These are phyloP conservation scores for Nesoenas mayeri DNA, from an alignment of 2,113 vertebrate species.

Conservation along the genomic window DNA sequence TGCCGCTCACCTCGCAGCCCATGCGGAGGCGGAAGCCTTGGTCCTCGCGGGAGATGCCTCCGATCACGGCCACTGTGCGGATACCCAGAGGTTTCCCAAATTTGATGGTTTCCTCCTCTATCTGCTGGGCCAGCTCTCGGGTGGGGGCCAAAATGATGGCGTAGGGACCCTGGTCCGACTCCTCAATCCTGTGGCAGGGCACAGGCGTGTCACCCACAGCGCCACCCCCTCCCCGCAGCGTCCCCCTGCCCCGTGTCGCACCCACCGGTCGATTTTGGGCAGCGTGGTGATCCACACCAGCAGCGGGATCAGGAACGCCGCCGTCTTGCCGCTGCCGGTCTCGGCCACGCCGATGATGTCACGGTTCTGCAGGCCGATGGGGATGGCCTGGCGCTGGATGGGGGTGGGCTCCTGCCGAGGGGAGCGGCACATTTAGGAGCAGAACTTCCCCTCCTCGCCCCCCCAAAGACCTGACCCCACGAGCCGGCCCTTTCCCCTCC, in stretches of 20 bases:
- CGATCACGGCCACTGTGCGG: constrained; percentile 95
- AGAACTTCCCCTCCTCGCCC: neutral
- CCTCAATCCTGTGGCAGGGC: constrained; percentile 84
- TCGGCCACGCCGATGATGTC: constrained; percentile 98
- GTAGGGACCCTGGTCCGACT: constrained; percentile 96
- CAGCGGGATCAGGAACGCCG: constrained; percentile 95
- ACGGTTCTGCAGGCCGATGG: constrained; percentile 96
- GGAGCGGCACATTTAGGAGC: neutral
- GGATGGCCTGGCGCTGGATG: constrained; percentile 98
- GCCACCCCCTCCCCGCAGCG: accelerated
- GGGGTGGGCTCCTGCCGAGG: constrained; percentile 89
- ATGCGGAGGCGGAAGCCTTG: constrained; percentile 96
- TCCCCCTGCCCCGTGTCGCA: neutral
- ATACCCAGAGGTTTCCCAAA: constrained; percentile 96
- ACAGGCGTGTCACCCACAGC: accelerated
- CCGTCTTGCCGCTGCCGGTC: constrained; percentile 96
- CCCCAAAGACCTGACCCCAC: accelerated
- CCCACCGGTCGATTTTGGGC: constrained; percentile 94
- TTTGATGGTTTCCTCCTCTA: constrained; percentile 97
- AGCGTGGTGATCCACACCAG: constrained; percentile 98
- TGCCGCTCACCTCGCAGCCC: constrained; percentile 89
- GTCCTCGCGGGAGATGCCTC: constrained; percentile 97
- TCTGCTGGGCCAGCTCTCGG: constrained; percentile 97
- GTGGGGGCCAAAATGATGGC: constrained; percentile 97
- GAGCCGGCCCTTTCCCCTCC: too few relatives aligned